Evolutionary conservation across 1,140 invertebrate species (phyloP), one percentile per base, ranked within the genome.

Genomic region (Lucilia cuprina): DNA sequence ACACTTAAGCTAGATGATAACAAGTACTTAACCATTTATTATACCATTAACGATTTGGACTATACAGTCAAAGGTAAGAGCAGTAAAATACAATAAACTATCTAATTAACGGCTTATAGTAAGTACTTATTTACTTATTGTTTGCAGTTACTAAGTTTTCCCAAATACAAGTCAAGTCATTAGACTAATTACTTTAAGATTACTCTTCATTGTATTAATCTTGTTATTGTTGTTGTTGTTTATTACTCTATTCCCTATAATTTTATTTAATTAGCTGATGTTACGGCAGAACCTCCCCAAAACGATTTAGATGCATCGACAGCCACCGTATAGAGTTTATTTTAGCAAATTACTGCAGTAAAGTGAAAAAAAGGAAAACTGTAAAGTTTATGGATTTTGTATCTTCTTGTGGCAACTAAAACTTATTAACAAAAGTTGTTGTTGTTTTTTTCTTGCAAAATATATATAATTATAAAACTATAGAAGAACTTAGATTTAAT

Each of bases 21-120:
- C 25, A 85, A 85, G 21, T 89, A 85, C 30, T 85, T 89, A 25
- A 88, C 86, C 35, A 85, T 89, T 19, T 87, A 87, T 84, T 89
- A 89, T 47, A 87, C 21, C n/a, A 86, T 89, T 70, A 88, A 89
- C 55, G 83, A 86, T n/a, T 86, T 84, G 77, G 87, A 88, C 83
- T 89, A 89, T 34, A 87, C 88, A 9, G 86, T 89, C n/a, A 85
- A 86, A 49, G 83, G 83, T 84, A 80, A 78, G 74, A 19, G 86
- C 13, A 88, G 13, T 14, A 12, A 55, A 55, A 55, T 55, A 55
- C 50, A 17, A 30, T 30, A 1, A 30, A 30, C 25, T 30, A 30
- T 30, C 3, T 41, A 41, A 10, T 41, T 41, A 41, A 41, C 41
- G 0, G 10, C 41, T 41, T 30, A 30, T 30, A 30, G 41, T 8